These are phyloP conservation scores for Volucella bombylans DNA, from an alignment of 2,888 invertebrate species.

Conservation along the genomic window DNA sequence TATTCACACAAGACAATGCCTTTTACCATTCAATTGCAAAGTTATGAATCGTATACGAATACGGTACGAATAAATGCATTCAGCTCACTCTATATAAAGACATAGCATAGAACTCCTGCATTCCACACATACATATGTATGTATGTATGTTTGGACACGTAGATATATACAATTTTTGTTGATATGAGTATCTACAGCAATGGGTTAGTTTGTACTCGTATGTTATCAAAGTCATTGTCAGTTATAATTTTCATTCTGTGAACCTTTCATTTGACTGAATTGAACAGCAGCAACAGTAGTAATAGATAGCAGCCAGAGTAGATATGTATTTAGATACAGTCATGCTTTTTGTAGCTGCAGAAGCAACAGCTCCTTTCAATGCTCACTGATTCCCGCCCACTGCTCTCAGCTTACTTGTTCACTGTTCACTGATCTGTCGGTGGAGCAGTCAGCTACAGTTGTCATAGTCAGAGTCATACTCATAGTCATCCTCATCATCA, in stretches of 20 bases:
- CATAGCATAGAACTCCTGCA: too few relatives aligned
- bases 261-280: conserved; percentile 73
- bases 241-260: conserved; percentile 72
- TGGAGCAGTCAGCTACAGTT: too few relatives aligned
- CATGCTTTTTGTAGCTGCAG: neutral
- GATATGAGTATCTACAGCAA: conserved; percentile 30
- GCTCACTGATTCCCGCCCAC: conserved; percentile 9
- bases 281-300: conserved; percentile 44
- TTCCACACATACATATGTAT: neutral
- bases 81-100: neutral
- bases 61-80: too few relatives aligned
- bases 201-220: conserved; percentile 2
- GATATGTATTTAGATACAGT: conserved; percentile 5
- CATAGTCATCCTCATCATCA: conserved; percentile 11
- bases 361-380: conserved; percentile 43
- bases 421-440: neutral
- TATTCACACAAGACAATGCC: conserved; percentile 12
- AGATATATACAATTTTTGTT: conserved; percentile 54
- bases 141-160: neutral
- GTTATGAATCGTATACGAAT: conserved; percentile 52
- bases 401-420: neutral
- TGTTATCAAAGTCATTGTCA: conserved; percentile 74
- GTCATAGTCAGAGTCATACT: too few relatives aligned
- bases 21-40: conserved; percentile 64
- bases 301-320: neutral